phyloP scores from a whole-genome alignment of 1,140 invertebrate species.

The Musca domestica region DNA sequence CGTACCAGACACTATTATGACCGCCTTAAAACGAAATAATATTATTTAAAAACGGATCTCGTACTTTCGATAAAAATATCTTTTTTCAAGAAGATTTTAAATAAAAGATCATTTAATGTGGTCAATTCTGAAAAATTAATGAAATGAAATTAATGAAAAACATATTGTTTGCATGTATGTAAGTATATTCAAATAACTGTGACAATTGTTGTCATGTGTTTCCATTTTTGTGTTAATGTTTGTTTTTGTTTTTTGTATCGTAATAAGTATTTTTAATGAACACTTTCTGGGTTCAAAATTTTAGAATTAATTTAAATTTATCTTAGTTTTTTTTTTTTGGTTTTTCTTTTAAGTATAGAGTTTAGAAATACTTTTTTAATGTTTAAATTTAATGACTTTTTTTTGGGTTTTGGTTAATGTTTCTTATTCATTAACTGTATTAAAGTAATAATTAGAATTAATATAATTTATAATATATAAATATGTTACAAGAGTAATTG shows the following conservation, averaged over 20 bases:
- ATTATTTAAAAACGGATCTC: no score
- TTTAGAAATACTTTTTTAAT: constrained; percentile 10
- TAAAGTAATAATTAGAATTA: constrained; percentile 11
- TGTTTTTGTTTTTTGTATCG: background rate
- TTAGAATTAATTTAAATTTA: constrained; percentile 14
- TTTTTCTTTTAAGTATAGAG: constrained; percentile 3
- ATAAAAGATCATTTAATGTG: no score
- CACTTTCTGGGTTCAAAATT: constrained; percentile 29
- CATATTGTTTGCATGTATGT: no score
- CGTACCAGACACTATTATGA: no score
- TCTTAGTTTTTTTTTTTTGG: background rate
- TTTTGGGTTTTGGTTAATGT: constrained; percentile 39
- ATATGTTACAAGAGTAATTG: constrained; percentile 12
- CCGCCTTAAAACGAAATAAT: no score
- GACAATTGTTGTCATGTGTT: no score
- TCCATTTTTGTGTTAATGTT: no score
- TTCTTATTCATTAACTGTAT: constrained; percentile 29
- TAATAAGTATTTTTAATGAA: constrained; percentile 32
- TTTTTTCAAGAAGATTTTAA: no score
- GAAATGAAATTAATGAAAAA: no score
- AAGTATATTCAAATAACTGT: no score
- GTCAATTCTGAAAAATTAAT: no score
- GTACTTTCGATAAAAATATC: no score
- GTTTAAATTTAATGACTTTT: constrained; percentile 34
- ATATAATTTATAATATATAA: constrained; percentile 18